Base-by-base conservation (phyloP, 1,140 invertebrate genomes). In the Daktulosphaira vitifoliae region DNA sequence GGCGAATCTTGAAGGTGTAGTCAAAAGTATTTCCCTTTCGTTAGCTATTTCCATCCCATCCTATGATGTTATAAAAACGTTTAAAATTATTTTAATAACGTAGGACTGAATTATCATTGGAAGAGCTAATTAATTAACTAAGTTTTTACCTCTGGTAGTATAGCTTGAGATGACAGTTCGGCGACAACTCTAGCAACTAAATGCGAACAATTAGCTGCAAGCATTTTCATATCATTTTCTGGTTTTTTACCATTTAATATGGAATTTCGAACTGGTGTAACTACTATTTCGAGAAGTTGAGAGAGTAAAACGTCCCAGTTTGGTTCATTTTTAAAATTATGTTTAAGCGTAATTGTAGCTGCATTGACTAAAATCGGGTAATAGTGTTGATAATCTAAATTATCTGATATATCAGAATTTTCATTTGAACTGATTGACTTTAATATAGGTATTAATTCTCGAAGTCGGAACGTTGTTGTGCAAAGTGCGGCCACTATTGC, bases 1-100 rank as follows among this genome's bases (percentile, higher is more conserved):
- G 7, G 89, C 88, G 73, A 98, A 98, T 18, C 95, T 81, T 23
- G 87, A 90, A 0, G 92, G 90, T 2, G 92, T 94, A 39, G 86
- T 82, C 49, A 92, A 84, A 68, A 94, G 78, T 42, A 87, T 81
- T 39, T 86, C 76, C 1, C 84, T 83, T 69, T 81, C 56, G 23
- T 62, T 62, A n/a, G 46, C 56, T 13, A 48, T 46, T 20, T 62
- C 56, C 38, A 42, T 11, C 8, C 62, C 62, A 16, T 51, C 48
- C 62, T 52, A 39, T 9, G n/a, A 51, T 23, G 48, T 46, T 15
- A 15, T n/a, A 4, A 49, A 64, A 48, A n/a, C n/a, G n/a, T n/a
- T n/a, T n/a, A n/a, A n/a, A n/a, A n/a, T n/a, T n/a, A n/a, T n/a
- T n/a, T n/a, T n/a, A n/a, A n/a, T n/a, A n/a, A n/a, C n/a, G 13